phyloP scores from a whole-genome alignment of 2,113 vertebrate genomes.

The Prinia subflava region DNA sequence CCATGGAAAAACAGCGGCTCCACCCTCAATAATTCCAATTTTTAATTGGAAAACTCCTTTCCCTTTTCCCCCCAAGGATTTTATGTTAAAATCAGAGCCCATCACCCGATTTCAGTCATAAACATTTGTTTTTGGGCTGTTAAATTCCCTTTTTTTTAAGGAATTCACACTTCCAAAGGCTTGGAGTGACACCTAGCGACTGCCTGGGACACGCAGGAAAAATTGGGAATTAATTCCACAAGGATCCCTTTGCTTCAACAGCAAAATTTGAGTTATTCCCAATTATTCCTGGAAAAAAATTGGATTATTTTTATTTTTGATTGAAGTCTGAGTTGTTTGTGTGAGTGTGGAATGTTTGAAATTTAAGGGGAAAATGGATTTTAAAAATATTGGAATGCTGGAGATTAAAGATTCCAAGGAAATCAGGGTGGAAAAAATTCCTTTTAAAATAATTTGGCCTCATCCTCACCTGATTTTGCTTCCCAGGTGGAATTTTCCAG shows the following conservation, averaged over 20 bases:
- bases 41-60: neutral
- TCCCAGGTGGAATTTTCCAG: neutral
- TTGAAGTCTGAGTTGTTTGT: neutral
- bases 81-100: neutral
- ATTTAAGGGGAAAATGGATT: rapidly evolving
- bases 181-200: neutral
- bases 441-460: neutral
- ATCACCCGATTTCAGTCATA: neutral
- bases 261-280: neutral
- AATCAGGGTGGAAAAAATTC: rapidly evolving
- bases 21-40: neutral
- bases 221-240: neutral
- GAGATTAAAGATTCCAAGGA: neutral
- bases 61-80: rapidly evolving
- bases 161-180: neutral
- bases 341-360: too few species aligned
- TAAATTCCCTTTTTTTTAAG: neutral
- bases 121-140: rapidly evolving
- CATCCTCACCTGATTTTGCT: neutral
- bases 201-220: neutral
- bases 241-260: rapidly evolving
- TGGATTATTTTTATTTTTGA: neutral
- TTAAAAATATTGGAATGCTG: rapidly evolving
- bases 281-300: neutral
- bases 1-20: neutral